Evolutionary conservation across 2,797 vertebrate genomes (phyloP).

Genomic region (Gobio occitaniae): DNA sequence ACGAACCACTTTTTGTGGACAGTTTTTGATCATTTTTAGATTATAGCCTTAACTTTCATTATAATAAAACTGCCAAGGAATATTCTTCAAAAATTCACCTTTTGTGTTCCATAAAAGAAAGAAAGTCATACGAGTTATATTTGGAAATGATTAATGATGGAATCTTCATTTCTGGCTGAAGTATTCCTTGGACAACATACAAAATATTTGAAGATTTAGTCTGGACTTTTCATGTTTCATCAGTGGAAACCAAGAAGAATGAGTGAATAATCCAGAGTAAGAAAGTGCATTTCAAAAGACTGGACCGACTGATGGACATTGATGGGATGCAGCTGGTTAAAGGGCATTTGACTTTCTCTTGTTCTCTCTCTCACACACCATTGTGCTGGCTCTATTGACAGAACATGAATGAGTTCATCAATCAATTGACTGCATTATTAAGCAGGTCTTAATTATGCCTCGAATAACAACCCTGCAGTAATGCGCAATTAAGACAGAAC

Average conservation of each 20-base stretch:
- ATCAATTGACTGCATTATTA: conserved; percentile 64
- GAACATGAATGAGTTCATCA: conserved; percentile 61
- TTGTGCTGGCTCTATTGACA: conserved; percentile 50
- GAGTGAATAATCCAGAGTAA: conserved; percentile 27
- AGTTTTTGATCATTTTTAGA: not conserved
- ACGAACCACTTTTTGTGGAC: not conserved
- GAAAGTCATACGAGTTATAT: not conserved
- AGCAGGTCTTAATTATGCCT: conserved; percentile 58
- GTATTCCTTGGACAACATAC: conserved; percentile 9
- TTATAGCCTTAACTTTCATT: not conserved
- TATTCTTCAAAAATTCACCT: not conserved
- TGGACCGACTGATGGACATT: conserved; percentile 48
- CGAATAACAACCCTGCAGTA: conserved; percentile 32
- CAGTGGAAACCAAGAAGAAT: conserved; percentile 5
- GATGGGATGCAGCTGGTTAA: conserved; percentile 55
- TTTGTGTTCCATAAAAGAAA: conserved; percentile 2
- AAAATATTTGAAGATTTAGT: conserved; percentile 31
- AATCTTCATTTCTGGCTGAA: not conserved
- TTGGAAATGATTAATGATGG: not conserved
- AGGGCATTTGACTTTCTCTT: conserved; percentile 45
- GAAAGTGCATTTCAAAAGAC: conserved; percentile 35
- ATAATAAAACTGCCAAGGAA: not conserved
- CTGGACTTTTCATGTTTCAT: conserved; percentile 19
- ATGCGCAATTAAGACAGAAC: conserved; percentile 51
- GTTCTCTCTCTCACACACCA: conserved; percentile 22